A percentile compares a stretch with the other conserved stretches of the same genome.
Evolutionary conservation across 1,140 invertebrate genomes (phyloP).

Genomic region (Lethrus apterus): DNA sequence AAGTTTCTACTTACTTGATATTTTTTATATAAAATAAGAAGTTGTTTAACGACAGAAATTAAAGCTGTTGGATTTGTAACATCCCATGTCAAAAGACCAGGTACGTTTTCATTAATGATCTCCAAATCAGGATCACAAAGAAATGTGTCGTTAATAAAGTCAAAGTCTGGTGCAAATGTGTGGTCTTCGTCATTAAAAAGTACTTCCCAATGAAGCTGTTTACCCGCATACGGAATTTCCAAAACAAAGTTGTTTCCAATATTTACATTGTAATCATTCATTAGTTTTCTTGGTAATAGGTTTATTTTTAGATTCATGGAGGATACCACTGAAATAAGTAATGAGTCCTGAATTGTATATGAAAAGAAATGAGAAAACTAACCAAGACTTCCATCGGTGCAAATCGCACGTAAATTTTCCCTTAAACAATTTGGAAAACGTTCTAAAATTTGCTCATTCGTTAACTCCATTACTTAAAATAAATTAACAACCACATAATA

Average conservation of each 20-base stretch:
- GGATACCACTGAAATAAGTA: conserved; percentile 7
- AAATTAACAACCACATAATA: too few relatives aligned
- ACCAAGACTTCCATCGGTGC: conserved; percentile 11
- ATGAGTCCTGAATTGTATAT: not conserved
- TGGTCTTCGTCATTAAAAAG: conserved; percentile 37
- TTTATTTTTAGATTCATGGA: conserved; percentile 6
- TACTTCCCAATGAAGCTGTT: conserved; percentile 35
- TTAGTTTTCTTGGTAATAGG: conserved; percentile 14
- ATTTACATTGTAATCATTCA: conserved; percentile 18
- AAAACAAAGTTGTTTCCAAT: conserved; percentile 34
- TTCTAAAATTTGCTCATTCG: conserved; percentile 5
- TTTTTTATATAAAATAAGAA: conserved; percentile 35
- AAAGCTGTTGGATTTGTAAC: conserved; percentile 33
- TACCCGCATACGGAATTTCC: conserved; percentile 38
- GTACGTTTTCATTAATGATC: conserved; percentile 31
- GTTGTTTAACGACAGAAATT: conserved; percentile 32
- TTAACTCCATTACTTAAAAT: too few relatives aligned
- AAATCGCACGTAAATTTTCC: conserved; percentile 9
- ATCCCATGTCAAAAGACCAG: conserved; percentile 36
- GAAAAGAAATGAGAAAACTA: not conserved
- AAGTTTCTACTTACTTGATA: conserved; percentile 27
- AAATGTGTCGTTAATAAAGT: conserved; percentile 37
- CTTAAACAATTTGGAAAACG: conserved; percentile 1
- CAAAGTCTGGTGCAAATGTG: conserved; percentile 37
- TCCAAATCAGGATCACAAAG: conserved; percentile 32